Percentiles rank a stretch among this genome's conserved stretches.
Conservation (phyloP, 1,140 invertebrate species). For the Ceratina japonica region DNA sequence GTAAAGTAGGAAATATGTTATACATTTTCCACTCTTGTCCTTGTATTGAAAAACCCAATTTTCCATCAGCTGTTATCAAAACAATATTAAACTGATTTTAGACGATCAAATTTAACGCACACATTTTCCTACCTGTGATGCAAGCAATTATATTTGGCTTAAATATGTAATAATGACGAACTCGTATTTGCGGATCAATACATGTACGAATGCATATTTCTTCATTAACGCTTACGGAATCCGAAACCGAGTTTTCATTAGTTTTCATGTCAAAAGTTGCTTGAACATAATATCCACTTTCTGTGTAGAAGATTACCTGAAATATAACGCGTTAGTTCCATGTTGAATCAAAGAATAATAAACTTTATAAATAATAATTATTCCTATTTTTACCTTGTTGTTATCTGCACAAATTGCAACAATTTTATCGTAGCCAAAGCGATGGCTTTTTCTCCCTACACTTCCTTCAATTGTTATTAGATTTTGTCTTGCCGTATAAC, state of each 20-base stretch:
- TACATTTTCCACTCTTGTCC: constrained; percentile 56
- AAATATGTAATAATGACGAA: constrained; percentile 55
- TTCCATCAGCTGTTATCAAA: constrained; percentile 48
- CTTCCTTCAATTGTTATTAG: constrained; percentile 19
- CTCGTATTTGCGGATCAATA: constrained; percentile 29
- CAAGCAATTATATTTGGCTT: constrained; percentile 52
- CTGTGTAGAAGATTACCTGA: constrained; percentile 54
- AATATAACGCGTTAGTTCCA: constrained; percentile 8
- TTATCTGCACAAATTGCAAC: constrained; percentile 33
- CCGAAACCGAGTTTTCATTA: neutral
- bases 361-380: neutral
- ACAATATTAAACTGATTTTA: constrained; percentile 17
- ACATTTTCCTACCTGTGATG: constrained; percentile 46
- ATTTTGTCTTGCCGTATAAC: constrained; percentile 31
- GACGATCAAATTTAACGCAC: constrained; percentile 1
- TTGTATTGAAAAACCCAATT: constrained; percentile 54
- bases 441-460: neutral
- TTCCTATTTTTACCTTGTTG: constrained; percentile 30
- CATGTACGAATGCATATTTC: neutral
- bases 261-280: constrained; percentile 4
- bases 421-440: constrained; percentile 6
- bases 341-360: neutral
- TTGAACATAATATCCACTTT: constrained; percentile 39
- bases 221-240: neutral
- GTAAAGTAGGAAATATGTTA: constrained; percentile 50